Evolutionary conservation across 1,140 invertebrate species (phyloP).

Genomic region (Mya arenaria): DNA sequence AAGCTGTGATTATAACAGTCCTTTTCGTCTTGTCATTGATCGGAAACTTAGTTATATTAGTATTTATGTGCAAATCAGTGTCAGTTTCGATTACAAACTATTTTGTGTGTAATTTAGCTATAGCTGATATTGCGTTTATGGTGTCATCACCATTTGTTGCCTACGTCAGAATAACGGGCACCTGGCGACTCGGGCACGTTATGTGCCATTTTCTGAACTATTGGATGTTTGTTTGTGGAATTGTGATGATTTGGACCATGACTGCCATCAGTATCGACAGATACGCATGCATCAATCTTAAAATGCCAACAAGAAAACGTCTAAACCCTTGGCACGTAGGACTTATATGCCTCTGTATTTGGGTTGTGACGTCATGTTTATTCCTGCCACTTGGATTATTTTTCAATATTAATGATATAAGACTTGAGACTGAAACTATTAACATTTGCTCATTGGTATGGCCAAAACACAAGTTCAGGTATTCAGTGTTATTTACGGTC

Average conservation of each 20-base stretch:
- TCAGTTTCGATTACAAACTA: slow-evolving; percentile 69
- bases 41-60: slow-evolving; percentile 66
- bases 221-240: slow-evolving; percentile 65
- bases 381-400: slow-evolving; percentile 64
- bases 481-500: slow-evolving; percentile 60
- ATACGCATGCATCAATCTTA: slow-evolving; percentile 67
- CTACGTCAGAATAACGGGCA: slow-evolving; percentile 60
- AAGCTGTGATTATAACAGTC: slow-evolving; percentile 60
- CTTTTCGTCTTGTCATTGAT: slow-evolving; percentile 75
- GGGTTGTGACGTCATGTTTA: slow-evolving; percentile 61
- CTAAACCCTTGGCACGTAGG: slow-evolving; percentile 58
- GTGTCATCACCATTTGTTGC: slow-evolving; percentile 68
- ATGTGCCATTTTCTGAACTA: slow-evolving; percentile 67
- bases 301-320: slow-evolving; percentile 24
- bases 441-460: slow-evolving; percentile 72
- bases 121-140: slow-evolving; percentile 71
- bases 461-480: slow-evolving; percentile 57
- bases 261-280: slow-evolving; percentile 74
- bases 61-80: slow-evolving; percentile 56
- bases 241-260: slow-evolving; percentile 75
- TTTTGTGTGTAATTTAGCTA: slow-evolving; percentile 71
- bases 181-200: slow-evolving; percentile 68
- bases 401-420: slow-evolving; percentile 64
- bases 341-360: slow-evolving; percentile 59
- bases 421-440: slow-evolving; percentile 50